Evolutionary conservation across 2,888 invertebrate species (phyloP), one percentile per base, ranked within the genome.

Genomic region (Campaea margaritaria): DNA sequence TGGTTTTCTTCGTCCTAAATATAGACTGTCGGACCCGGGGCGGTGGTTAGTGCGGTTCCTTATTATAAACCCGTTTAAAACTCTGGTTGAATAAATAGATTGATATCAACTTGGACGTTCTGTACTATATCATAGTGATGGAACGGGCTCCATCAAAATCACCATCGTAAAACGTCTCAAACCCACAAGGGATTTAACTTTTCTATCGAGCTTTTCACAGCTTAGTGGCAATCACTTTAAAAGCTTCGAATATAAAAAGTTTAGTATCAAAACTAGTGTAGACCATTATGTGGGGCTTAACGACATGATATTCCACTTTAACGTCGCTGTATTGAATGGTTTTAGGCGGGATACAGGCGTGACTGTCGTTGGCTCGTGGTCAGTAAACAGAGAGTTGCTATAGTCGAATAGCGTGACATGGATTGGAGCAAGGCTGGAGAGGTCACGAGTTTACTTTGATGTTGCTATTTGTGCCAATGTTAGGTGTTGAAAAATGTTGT

Each of bases 321-420:
- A 3, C 49, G 49, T 11, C 28, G 12, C 4, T 69, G 55, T 61
- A 60, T 68, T 57, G 54, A 62, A 63, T 58, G 58, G 68, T 69
- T 65, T 64, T 65, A 68, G 58, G 50, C 62, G 64, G 70, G 65
- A 64, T 65, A 67, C 53, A 60, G 62, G 73, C 76, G 74, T 76
- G 71, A 76, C 77, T 74, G 72, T 70, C 73, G 66, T 61, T 74
- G 76, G 77, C 78, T 72, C 66, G 74, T 79, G 78, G 81, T 75
- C 79, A 81, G 78, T 80, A 79, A 77, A 76, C 76, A 70, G 74
- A 68, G 71, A 69, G 70, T 72, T 71, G 68, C 74, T 75, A 78
- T 76, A 73, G 70, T 69, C 67, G 66, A 52, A 64, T 64, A 69
- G 69, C 73, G 72, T 74, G 68, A 69, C 70, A 69, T 34, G 45